These are phyloP conservation scores for Mus caroli DNA, from an alignment of 2,797 vertebrate species.

Conservation along the genomic window DNA sequence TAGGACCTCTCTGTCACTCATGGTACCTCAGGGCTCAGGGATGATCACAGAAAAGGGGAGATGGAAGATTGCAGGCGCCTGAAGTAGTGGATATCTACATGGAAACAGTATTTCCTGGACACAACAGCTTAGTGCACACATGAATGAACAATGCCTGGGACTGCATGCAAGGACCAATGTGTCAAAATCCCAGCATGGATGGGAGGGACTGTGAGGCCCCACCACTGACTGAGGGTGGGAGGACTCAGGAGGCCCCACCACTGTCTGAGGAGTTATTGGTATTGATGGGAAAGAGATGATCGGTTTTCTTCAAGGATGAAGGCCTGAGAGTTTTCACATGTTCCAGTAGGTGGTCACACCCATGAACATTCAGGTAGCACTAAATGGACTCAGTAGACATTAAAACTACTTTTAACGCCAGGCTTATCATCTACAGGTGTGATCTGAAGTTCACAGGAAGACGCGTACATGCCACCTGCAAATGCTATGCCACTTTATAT, in stretches of 20 bases:
- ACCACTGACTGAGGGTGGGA: too few relatives aligned
- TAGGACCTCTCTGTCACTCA: neutral
- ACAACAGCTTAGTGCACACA: neutral
- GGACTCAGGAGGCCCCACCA: too few relatives aligned
- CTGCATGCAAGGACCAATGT: neutral
- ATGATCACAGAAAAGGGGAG: neutral
- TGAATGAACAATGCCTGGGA: neutral
- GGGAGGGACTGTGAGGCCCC: neutral
- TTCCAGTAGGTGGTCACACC: neutral
- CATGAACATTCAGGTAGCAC: neutral
- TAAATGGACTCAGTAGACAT: neutral
- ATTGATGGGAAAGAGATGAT: neutral
- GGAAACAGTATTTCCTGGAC: neutral
- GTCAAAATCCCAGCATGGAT: neutral
- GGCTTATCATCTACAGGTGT: neutral
- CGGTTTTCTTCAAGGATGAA: neutral
- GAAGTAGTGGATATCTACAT: neutral
- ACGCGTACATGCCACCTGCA: neutral
- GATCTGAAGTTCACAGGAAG: neutral
- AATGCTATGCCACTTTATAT: neutral
- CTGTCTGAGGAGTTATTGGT: neutral
- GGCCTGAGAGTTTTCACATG: neutral
- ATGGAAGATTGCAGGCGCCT: neutral
- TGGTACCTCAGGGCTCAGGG: neutral
- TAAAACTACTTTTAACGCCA: neutral